These are phyloP conservation scores for Aurelia aurita DNA, from an alignment of 30 jellyfish, hydroid and myxozoan genomes.

Conservation along the genomic window DNA sequence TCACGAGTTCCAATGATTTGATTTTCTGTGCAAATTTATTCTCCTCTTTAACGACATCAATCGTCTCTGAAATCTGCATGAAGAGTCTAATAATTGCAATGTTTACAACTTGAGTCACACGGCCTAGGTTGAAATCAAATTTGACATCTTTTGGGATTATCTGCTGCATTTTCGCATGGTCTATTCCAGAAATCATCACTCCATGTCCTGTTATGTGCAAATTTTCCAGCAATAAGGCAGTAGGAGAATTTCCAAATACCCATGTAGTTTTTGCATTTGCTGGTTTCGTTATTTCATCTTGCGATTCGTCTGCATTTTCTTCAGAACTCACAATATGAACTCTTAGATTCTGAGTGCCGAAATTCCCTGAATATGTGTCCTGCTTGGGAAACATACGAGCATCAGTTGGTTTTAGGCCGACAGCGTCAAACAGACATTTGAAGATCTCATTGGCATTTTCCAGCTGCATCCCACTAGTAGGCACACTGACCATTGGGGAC, in stretches of 20 bases:
- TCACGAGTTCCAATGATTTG: slow-evolving; percentile 57
- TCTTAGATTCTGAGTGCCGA: slow-evolving; percentile 4
- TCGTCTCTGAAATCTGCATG: slow-evolving; percentile 84
- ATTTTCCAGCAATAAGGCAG: slow-evolving; percentile 41
- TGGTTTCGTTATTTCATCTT: slow-evolving; percentile 14
- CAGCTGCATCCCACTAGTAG: slow-evolving; percentile 97
- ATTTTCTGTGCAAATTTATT: slow-evolving; percentile 85
- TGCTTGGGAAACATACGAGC: neutral
- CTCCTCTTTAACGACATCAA: slow-evolving; percentile 80
- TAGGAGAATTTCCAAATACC: slow-evolving; percentile 29
- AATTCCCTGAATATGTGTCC: slow-evolving; percentile 15
- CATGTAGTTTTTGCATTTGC: neutral
- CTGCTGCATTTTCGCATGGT: neutral
- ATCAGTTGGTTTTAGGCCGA: slow-evolving; percentile 64
- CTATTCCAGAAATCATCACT: neutral
- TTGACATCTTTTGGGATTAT: neutral
- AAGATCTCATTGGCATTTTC: slow-evolving; percentile 91
- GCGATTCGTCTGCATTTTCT: slow-evolving; percentile 39
- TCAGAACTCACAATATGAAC: slow-evolving; percentile 65
- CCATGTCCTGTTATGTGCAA: slow-evolving; percentile 30
- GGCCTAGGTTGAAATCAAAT: slow-evolving; percentile 6
- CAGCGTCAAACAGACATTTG: slow-evolving; percentile 70
- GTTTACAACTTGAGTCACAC: slow-evolving; percentile 53
- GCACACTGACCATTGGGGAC: slow-evolving; percentile 96
- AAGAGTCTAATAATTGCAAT: slow-evolving; percentile 82